phyloP scores from a whole-genome alignment of 2,113 vertebrate genomes.

The Elephantulus edwardii region DNA sequence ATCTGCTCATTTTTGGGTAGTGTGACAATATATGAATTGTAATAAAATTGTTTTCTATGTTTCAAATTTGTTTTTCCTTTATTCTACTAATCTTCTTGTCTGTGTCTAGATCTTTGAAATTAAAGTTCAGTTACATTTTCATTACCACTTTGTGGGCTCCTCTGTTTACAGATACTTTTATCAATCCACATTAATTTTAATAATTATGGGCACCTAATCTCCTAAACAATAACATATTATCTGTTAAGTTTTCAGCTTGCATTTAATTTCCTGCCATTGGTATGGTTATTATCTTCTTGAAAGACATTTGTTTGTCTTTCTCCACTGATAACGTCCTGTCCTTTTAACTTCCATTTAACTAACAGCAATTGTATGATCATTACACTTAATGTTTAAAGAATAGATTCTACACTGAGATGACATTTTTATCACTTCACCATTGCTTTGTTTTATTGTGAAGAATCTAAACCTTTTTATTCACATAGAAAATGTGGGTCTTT shows the following conservation, averaged over 20 bases:
- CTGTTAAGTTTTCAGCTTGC: not conserved
- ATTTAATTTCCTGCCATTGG: not conserved
- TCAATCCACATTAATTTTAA: not conserved
- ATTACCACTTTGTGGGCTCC: not conserved
- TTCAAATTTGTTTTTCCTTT: not conserved
- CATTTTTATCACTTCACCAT: not conserved
- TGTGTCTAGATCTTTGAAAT: too few relatives aligned
- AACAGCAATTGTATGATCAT: not conserved
- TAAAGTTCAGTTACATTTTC: too few relatives aligned
- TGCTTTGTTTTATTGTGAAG: not conserved
- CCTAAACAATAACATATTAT: not conserved
- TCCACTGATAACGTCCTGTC: not conserved
- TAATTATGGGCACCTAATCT: not conserved
- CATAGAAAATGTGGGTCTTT: not conserved
- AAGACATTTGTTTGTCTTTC: not conserved
- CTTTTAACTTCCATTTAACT: not conserved
- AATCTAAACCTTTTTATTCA: not conserved
- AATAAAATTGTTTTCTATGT: not conserved
- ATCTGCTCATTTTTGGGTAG: conserved; percentile 80
- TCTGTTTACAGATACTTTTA: not conserved
- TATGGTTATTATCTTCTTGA: not conserved
- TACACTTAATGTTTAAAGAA: not conserved
- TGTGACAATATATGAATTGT: conserved; percentile 59
- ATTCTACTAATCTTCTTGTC: not conserved
- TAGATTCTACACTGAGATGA: not conserved